Evolutionary conservation across 1,140 invertebrate genomes (phyloP), one percentile per base, ranked within the genome.

Genomic region (Pristionchus pacificus): DNA sequence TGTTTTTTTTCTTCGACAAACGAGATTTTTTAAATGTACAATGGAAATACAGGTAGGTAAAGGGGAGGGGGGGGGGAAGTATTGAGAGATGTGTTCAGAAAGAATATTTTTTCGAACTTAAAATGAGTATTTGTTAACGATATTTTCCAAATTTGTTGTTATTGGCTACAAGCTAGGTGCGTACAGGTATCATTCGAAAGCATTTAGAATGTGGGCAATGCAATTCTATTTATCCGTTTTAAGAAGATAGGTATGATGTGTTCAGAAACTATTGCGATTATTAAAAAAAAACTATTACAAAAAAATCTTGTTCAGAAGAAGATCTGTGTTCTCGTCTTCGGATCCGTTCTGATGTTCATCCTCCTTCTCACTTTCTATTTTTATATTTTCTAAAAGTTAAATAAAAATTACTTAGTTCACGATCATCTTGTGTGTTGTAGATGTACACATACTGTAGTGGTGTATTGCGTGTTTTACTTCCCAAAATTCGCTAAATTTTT

Each of bases 301-400:
- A 64, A 75, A 73, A 25, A 15, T 24, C 1, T 15, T 30, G 76
- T 76, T 65, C 73, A 76, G 75, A 76, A 72, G 63, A 76, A 76
- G 55, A 76, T 76, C 64, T 76, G 75, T 69, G 59, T 76, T 25
- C n/a, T 76, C 1, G 63, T 71, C 31, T 59, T 64, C 55, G 75
- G 70, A 27, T 62, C 63, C 24, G 29, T 76, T 14, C 63, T 76
- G 32, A 62, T 76, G 14, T 29, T 71, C 32, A 70, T 76, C 19
- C 65, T 71, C 57, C 61, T 75, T 19, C 60, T 76, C 1, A 57
- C 75, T 1, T 55, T 76, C 38, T 76, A 60, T 29, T 55, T 77
- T 25, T 74, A 74, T n/a, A 24, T 70, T 14, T 63, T 62, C 29
- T 70, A n/a, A 70, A 15, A 30, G 24, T 33, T 68, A 25, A 30